Percentiles rank a stretch among this genome's conserved stretches.
These are phyloP conservation scores for Cheilosia urbana DNA, from an alignment of 2,888 invertebrate species.

Conservation along the genomic window DNA sequence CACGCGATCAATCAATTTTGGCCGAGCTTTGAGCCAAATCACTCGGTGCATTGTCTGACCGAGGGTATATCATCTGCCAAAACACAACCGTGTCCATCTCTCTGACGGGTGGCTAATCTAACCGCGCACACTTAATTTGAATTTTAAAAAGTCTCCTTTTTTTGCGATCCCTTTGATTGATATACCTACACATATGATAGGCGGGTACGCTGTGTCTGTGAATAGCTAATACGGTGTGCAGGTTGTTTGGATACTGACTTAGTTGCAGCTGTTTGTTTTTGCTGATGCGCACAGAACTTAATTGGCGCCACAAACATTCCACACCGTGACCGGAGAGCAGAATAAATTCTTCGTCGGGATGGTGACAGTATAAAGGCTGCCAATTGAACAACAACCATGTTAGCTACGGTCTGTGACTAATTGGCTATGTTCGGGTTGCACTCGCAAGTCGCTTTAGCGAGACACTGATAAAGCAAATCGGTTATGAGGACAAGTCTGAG, in stretches of 20 bases:
- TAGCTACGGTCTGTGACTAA: too few species aligned
- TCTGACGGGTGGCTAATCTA: constrained; percentile 58
- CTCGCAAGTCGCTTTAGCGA: too few species aligned
- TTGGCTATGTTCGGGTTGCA: too few species aligned
- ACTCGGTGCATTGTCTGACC: constrained; percentile 5
- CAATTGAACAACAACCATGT: too few species aligned
- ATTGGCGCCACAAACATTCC: too few species aligned
- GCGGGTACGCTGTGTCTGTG: constrained; percentile 22
- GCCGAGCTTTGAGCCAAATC: constrained; percentile 29
- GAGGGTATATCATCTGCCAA: constrained; percentile 8
- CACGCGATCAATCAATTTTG: constrained; percentile 71
- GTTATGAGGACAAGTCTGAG: too few species aligned
- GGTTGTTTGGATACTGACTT: constrained; percentile 1
- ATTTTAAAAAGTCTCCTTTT: constrained; percentile 56
- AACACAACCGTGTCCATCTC: constrained; percentile 58
- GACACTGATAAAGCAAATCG: too few species aligned
- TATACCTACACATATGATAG: constrained; percentile 16
- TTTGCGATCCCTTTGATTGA: constrained; percentile 56
- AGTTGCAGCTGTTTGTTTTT: constrained; percentile 1
- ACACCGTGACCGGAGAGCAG: too few species aligned
- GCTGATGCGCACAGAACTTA: background rate
- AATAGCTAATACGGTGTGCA: constrained; percentile 10
- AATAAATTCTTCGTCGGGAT: too few species aligned
- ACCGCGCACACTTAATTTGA: constrained; percentile 62
- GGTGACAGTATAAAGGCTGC: too few species aligned